Evolutionary conservation across 1,140 invertebrate genomes (phyloP), one percentile per base, ranked within the genome.

Genomic region (Eurosta solidaginis): DNA sequence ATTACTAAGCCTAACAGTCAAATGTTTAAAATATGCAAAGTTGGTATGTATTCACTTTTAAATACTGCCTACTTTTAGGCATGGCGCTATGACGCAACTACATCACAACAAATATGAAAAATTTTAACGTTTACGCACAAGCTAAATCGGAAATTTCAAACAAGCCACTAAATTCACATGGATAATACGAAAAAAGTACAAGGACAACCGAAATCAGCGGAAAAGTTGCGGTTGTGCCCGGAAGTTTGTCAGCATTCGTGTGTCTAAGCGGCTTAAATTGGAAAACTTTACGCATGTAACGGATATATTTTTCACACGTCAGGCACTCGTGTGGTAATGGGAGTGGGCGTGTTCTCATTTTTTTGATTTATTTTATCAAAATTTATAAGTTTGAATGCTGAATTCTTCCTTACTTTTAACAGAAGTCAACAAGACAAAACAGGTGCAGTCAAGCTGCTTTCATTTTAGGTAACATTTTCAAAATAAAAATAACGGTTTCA

Each of bases 91-190:
- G 22, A 1, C 22, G 2, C 59, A 20, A 5, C 59, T 68, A 9
- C 5, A 20, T 29, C 33, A 40, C 27, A 68, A 42, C 59, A 68
- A 68, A 42, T 20, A 20, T 68, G 33, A 40, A 40, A 68, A 68
- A 40, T 22, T n/a, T 4, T 25, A 25, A 20, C 22, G 33, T 20
- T 42, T 36, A 33, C 59, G 59, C 33, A 36, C 59, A 40, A 68
- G n/a, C n/a, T n/a, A 68, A 68, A 68, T 68, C 59, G 59, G 59
- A 68, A 68, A 20, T n/a, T n/a, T 20, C 20, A 14, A 20, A 68
- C 36, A 68, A 68, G 59, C 59, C 1, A 1, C 1, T 17, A 40
- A 33, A 17, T 1, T 5, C 33, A 40, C 17, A 14, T 20, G 27
- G 22, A 9, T 1, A 36, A 20, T 2, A 36, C n/a, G 17, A 68